Evolutionary conservation across 2,888 invertebrate genomes (phyloP).

Genomic region (Glyphotaelius pellucidus): DNA sequence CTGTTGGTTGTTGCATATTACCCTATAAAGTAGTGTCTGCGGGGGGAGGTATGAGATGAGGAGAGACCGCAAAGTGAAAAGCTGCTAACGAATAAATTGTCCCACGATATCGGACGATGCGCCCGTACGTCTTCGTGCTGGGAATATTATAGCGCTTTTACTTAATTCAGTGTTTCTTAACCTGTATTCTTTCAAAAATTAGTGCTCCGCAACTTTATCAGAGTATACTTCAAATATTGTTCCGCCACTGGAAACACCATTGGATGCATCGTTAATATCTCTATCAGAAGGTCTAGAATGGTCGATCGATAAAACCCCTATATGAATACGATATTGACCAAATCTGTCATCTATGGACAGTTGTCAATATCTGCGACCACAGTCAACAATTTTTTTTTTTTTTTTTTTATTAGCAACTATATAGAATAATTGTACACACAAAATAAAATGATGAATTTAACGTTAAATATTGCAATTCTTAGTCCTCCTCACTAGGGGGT

Average conservation of each 20-base stretch:
- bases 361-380: too few species aligned
- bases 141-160: conserved; percentile 15
- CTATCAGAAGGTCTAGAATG: too few species aligned
- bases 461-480: too few species aligned
- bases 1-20: conserved; percentile 17
- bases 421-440: too few species aligned
- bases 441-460: too few species aligned
- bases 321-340: too few species aligned
- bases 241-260: background rate
- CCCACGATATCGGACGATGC: conserved; percentile 23
- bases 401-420: too few species aligned
- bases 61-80: conserved; percentile 12
- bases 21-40: background rate
- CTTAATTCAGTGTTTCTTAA: background rate
- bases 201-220: background rate
- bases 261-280: too few species aligned
- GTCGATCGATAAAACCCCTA: too few species aligned
- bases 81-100: background rate
- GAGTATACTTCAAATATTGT: background rate
- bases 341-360: too few species aligned
- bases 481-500: too few species aligned
- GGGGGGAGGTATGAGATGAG: background rate
- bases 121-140: conserved; percentile 14
- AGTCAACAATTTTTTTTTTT: too few species aligned
- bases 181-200: background rate